Evolutionary conservation across 2,888 invertebrate species (phyloP).

Genomic region (Drosophila villosipedis): DNA sequence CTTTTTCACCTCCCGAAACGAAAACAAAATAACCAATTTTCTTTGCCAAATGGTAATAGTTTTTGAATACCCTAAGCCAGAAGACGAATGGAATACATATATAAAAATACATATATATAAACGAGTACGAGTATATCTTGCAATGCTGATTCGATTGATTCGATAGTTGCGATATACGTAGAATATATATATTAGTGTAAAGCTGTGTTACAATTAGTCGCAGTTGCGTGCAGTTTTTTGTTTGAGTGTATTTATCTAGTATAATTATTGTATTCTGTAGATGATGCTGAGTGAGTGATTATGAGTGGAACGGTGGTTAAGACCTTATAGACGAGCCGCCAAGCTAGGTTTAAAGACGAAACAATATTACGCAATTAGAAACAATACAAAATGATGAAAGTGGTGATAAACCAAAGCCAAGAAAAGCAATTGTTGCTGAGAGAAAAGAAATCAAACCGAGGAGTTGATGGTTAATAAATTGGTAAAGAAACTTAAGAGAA

Average conservation of each 20-base stretch:
- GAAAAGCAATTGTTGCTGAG: conserved; percentile 12
- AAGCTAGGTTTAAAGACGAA: conserved; percentile 38
- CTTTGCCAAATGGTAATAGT: background rate
- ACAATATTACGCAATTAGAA: conserved; percentile 13
- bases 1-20: conserved; percentile 4
- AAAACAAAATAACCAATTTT: background rate
- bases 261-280: background rate
- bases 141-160: conserved; percentile 8
- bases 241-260: conserved; percentile 21
- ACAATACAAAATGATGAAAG: conserved; percentile 8
- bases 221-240: conserved; percentile 55
- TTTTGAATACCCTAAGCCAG: conserved; percentile 26
- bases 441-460: conserved; percentile 15
- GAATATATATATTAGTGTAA: conserved; percentile 29
- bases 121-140: background rate
- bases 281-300: conserved; percentile 28
- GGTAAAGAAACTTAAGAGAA: conserved; percentile 24
- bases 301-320: conserved; percentile 14
- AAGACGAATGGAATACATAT: background rate
- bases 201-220: conserved; percentile 59
- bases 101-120: background rate
- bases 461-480: conserved; percentile 16
- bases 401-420: conserved; percentile 42
- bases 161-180: conserved; percentile 10
- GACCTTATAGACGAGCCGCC: conserved; percentile 6